Evolutionary conservation across 1,140 invertebrate genomes (phyloP), one percentile per base, ranked within the genome.

Genomic region (Drosophila tropicalis): DNA sequence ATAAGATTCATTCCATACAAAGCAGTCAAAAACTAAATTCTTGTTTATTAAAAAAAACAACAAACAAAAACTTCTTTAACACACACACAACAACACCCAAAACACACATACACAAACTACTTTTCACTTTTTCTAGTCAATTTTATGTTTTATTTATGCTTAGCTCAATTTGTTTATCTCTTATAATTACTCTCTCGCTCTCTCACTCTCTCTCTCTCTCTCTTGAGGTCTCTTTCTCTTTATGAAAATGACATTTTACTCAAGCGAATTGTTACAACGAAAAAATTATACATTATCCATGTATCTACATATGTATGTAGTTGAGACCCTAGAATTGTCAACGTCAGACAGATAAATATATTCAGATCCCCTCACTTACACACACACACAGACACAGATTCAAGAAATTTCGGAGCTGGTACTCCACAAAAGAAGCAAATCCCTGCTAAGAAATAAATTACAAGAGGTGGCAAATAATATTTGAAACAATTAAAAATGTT

Each of bases 181-280:
- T 10, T 7, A 12, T 0, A 3, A 22, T 63, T 76, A 29, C 51
- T 61, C 51, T 32, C 54, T 40, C 62, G 29, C 51, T 61, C 51
- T 32, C 54, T 40, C 62, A 29, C 51, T 61, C 51, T 32, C 54
- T 40, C 62, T 34, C 51, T 61, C 51, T 32, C 54, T 40, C 62
- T 36, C 5, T 55, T 39, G 61, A 51, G 69, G 41, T 61, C 47
- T 13, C 47, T 39, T 51, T 17, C 10, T 40, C 34, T 39, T 34
- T 56, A 3, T 32, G 1, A 54, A 17, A 67, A 66, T 57, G 41
- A 44, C 58, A 76, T 57, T 76, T 63, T 68, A 87, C 79, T 75
- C 78, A 79, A 87, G 75, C 71, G 83, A 86, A 86, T 86, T 87
- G 83, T 87, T 76, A 79, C 76, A 83, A 79, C 76, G 79, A 60